These are phyloP conservation scores for Copsychus sechellarum DNA, from an alignment of 2,113 vertebrate species.

Conservation along the genomic window DNA sequence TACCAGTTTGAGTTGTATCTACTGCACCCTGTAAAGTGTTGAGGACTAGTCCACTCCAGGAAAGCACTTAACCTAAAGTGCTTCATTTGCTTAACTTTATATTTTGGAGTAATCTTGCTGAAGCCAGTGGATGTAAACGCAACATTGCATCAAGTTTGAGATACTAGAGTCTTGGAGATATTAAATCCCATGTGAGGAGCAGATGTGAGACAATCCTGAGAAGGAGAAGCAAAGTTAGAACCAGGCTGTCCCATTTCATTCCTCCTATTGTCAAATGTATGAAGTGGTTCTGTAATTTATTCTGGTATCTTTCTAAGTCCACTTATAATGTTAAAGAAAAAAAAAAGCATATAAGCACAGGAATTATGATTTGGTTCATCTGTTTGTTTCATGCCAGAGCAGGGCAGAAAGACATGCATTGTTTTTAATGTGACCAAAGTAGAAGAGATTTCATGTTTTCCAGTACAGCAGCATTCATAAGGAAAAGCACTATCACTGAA, in stretches of 20 bases:
- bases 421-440: not conserved
- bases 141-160: not conserved
- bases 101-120: not conserved
- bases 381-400: not conserved
- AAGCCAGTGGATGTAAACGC: not conserved
- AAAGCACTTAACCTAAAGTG: not conserved
- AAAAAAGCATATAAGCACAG: not conserved
- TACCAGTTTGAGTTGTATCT: not conserved
- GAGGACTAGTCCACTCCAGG: not conserved
- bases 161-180: not conserved
- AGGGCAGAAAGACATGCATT: not conserved
- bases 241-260: not conserved
- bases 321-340: not conserved
- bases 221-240: not conserved
- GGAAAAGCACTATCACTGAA: not conserved
- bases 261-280: not conserved
- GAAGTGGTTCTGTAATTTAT: not conserved
- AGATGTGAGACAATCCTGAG: not conserved
- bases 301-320: not conserved
- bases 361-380: not conserved
- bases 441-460: not conserved
- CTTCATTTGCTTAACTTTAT: not conserved
- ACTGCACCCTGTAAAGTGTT: not conserved
- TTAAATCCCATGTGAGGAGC: not conserved
- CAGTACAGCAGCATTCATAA: not conserved